Conservation (phyloP, 2,888 invertebrate genomes). For the Hypomecis punctinalis region DNA sequence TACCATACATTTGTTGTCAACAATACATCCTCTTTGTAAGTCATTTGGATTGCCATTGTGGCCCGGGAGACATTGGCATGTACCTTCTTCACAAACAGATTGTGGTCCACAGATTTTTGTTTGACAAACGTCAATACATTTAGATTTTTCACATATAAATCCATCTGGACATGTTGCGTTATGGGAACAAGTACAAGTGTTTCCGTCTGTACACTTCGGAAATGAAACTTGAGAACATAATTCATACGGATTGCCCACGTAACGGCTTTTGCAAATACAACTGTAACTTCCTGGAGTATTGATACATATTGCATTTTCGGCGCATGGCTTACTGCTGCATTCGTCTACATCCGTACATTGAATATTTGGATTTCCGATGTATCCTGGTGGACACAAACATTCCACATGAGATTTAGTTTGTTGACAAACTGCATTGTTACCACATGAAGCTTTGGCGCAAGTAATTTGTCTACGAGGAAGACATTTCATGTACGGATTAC, state of each 20-base stretch:
- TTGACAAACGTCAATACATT: slow-evolving; percentile 91
- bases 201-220: slow-evolving; percentile 88
- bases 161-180: slow-evolving; percentile 91
- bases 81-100: slow-evolving; percentile 91
- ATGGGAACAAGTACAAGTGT: slow-evolving; percentile 88
- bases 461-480: slow-evolving; percentile 88
- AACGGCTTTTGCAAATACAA: slow-evolving; percentile 94
- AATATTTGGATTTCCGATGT: slow-evolving; percentile 94
- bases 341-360: slow-evolving; percentile 94
- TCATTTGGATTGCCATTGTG: slow-evolving; percentile 91
- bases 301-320: slow-evolving; percentile 94
- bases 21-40: slow-evolving; percentile 88
- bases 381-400: slow-evolving; percentile 93
- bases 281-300: slow-evolving; percentile 95
- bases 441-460: slow-evolving; percentile 90
- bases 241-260: slow-evolving; percentile 94
- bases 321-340: slow-evolving; percentile 92
- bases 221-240: slow-evolving; percentile 90
- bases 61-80: slow-evolving; percentile 92
- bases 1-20: slow-evolving; percentile 91
- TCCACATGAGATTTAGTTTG: slow-evolving; percentile 90
- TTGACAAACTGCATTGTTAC: slow-evolving; percentile 91
- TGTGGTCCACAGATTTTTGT: slow-evolving; percentile 91
- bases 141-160: slow-evolving; percentile 89
- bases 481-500: slow-evolving; percentile 95